Conservation (phyloP, 1,140 invertebrate genomes). For the Harlomillsia oculata region DNA sequence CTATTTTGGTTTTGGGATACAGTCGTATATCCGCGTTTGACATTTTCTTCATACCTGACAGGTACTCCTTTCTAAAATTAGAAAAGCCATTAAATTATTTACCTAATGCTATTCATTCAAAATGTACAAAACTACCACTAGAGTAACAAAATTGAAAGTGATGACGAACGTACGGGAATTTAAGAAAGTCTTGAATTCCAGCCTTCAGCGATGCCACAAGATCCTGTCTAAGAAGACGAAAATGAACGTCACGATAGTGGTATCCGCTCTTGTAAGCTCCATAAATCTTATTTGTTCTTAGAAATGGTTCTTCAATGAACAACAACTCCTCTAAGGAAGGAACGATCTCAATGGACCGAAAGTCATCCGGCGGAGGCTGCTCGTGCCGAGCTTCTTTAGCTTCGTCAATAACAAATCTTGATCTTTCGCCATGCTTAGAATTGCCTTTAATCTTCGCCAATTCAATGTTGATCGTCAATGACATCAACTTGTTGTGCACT, state of each 20-base stretch:
- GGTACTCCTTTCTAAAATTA: not conserved
- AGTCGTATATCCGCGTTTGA: not conserved
- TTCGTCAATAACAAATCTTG: too few species aligned
- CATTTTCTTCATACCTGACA: not conserved
- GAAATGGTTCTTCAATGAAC: conserved; percentile 36
- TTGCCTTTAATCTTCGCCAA: too few species aligned
- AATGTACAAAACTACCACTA: not conserved
- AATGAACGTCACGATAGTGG: conserved; percentile 68
- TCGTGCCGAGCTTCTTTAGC: too few species aligned
- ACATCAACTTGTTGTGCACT: too few species aligned
- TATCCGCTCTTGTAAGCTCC: conserved; percentile 52
- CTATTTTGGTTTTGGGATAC: not conserved
- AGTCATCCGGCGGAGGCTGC: too few species aligned
- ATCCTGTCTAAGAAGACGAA: conserved; percentile 57
- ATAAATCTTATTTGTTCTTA: conserved; percentile 50
- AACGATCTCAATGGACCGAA: too few species aligned
- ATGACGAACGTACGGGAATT: not conserved
- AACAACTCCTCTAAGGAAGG: conserved; percentile 4
- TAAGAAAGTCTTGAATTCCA: conserved; percentile 16
- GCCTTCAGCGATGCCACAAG: conserved; percentile 17
- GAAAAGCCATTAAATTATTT: too few species aligned
- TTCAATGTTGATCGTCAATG: too few species aligned
- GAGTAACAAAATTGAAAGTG: not conserved
- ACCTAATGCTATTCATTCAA: too few species aligned
- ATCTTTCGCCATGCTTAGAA: too few species aligned